phyloP scores from a whole-genome alignment of 2,888 invertebrate species.

The Megamerina dolium region DNA sequence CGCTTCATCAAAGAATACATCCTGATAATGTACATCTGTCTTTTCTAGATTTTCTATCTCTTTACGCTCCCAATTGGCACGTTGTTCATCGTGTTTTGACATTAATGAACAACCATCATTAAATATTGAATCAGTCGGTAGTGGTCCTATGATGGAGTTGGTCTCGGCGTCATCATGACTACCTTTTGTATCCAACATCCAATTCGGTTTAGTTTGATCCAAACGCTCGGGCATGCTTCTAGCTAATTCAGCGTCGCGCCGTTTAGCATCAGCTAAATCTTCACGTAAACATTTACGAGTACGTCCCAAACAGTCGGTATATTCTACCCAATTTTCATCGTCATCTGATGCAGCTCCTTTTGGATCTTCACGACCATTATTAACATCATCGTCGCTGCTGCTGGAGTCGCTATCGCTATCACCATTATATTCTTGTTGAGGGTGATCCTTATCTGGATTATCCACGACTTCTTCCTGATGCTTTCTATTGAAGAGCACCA shows the following conservation, averaged over 20 bases:
- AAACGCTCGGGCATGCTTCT: conserved; percentile 42
- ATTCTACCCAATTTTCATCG: conserved; percentile 74
- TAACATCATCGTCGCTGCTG: conserved; percentile 42
- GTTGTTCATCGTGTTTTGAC: conserved; percentile 62
- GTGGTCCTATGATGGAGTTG: conserved; percentile 38
- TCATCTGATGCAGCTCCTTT: too few relatives aligned
- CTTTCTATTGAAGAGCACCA: conserved; percentile 48
- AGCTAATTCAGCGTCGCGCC: conserved; percentile 55
- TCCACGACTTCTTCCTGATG: conserved; percentile 36
- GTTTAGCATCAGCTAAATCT: conserved; percentile 64
- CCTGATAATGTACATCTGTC: conserved; percentile 82
- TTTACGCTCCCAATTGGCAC: conserved; percentile 83
- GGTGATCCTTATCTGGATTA: conserved; percentile 15
- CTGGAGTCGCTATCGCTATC: conserved; percentile 43
- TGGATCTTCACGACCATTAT: conserved; percentile 20
- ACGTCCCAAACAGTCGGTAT: conserved; percentile 80
- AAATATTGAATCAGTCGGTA: conserved; percentile 39
- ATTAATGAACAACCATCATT: conserved; percentile 50
- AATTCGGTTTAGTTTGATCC: conserved; percentile 46
- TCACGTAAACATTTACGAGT: conserved; percentile 75
- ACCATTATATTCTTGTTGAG: conserved; percentile 12
- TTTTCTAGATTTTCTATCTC: conserved; percentile 67
- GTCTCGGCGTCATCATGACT: conserved; percentile 28
- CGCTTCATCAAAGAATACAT: conserved; percentile 87
- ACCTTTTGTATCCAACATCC: conserved; percentile 43